Evolutionary conservation across 2,113 vertebrate genomes (phyloP).

Genomic region (Gnathonemus echidnorhynchus): DNA sequence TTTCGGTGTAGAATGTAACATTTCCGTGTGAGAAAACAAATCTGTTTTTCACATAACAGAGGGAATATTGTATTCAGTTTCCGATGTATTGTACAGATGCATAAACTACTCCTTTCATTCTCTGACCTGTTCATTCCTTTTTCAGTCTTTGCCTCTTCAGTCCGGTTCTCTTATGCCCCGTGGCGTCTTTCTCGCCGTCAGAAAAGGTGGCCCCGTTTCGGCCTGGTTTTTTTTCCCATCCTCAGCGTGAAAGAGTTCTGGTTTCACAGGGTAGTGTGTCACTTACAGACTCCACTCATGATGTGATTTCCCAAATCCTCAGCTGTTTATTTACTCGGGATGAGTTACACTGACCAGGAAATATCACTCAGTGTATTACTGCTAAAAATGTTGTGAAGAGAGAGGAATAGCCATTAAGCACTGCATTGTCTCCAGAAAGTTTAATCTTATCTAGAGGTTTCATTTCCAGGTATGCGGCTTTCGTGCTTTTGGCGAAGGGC

Average conservation of each 20-base stretch:
- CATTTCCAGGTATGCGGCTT: neutral
- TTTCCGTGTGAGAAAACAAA: neutral
- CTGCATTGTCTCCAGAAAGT: neutral
- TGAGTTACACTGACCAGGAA: neutral
- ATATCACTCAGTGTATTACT: neutral
- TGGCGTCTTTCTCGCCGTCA: neutral
- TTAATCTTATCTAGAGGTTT: neutral
- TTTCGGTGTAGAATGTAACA: neutral
- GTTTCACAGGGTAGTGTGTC: neutral
- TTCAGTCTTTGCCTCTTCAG: neutral
- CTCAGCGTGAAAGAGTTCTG: neutral
- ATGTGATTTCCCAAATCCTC: neutral
- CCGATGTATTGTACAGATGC: neutral
- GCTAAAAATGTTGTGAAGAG: neutral
- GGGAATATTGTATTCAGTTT: neutral
- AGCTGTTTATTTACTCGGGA: neutral
- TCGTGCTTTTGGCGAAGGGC: neutral
- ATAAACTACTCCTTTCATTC: neutral
- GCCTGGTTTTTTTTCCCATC: neutral
- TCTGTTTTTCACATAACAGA: neutral
- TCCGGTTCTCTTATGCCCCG: neutral
- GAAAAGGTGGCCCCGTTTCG: neutral
- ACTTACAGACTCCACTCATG: neutral
- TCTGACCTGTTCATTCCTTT: neutral
- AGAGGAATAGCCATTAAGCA: neutral